A percentile compares a stretch with the other conserved stretches of the same genome.
Conservation (phyloP, 2,797 vertebrate genomes). For the Sarcoramphus papa region DNA sequence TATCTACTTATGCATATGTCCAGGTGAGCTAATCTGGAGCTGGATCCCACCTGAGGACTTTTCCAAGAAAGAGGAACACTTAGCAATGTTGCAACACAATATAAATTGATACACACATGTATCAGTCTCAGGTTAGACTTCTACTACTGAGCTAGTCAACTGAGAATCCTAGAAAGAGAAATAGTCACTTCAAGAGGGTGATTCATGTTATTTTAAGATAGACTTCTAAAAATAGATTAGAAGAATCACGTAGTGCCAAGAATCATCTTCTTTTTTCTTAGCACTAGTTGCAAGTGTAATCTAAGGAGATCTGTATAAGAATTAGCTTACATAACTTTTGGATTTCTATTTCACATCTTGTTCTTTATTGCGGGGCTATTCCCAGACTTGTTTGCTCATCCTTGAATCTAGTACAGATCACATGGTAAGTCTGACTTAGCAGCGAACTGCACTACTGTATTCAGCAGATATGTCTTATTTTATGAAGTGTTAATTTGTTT, state of each 20-base stretch:
- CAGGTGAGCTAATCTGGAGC: background rate
- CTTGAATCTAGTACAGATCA: background rate
- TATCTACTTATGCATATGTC: rapidly evolving
- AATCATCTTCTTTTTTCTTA: background rate
- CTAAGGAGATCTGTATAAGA: background rate
- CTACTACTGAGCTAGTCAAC: background rate
- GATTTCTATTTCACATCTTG: background rate
- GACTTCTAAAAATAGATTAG: background rate
- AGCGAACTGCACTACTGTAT: background rate
- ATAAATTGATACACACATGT: background rate
- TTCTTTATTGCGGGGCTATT: background rate
- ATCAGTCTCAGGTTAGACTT: background rate
- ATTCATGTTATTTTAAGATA: background rate
- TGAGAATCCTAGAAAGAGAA: background rate
- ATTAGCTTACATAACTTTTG: background rate
- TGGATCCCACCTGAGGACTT: background rate
- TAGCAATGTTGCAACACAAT: background rate
- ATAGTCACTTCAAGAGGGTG: background rate
- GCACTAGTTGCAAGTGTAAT: background rate
- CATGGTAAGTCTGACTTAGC: background rate
- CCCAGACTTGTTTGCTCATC: background rate
- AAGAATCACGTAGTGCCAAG: background rate
- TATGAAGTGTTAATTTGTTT: background rate
- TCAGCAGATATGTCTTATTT: background rate
- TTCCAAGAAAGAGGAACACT: background rate